These are phyloP conservation scores for Emydoidea blandingii DNA, from an alignment of 2,797 vertebrate species.

Conservation along the genomic window DNA sequence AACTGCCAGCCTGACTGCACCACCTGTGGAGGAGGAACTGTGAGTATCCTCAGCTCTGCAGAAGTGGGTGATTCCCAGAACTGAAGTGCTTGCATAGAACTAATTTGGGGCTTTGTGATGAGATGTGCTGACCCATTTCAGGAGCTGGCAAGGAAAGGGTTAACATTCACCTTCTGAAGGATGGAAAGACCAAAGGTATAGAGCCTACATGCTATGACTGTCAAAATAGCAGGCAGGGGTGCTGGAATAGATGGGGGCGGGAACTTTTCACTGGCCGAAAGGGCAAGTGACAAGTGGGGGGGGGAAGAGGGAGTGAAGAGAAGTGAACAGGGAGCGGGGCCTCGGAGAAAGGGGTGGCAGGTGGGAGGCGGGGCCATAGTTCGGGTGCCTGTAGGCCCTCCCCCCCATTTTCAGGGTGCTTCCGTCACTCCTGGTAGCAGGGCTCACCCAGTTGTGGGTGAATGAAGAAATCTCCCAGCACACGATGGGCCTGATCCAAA, in stretches of 20 bases:
- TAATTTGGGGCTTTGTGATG: not conserved
- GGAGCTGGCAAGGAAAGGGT: not conserved
- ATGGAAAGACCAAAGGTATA: conserved; percentile 1
- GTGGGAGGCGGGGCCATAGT: too few relatives aligned
- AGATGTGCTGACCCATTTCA: not conserved
- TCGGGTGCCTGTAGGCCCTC: too few relatives aligned
- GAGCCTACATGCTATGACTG: not conserved
- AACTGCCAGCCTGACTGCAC: not conserved
- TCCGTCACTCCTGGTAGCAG: too few relatives aligned
- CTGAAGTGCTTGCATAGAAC: not conserved
- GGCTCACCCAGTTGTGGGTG: not conserved
- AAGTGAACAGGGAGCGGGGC: too few relatives aligned
- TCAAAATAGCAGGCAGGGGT: conserved; percentile 8
- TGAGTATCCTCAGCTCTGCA: not conserved
- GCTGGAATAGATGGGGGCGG: too few relatives aligned
- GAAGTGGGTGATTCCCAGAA: not conserved
- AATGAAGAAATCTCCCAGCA: conserved; percentile 1
- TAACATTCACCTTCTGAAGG: conserved; percentile 27
- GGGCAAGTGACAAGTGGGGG: too few relatives aligned
- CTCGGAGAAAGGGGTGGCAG: too few relatives aligned
- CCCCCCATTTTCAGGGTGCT: too few relatives aligned
- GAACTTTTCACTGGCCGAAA: too few relatives aligned
- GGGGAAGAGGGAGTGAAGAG: too few relatives aligned
- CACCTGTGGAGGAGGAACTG: not conserved
- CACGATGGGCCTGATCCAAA: not conserved